A percentile compares a stretch with the other conserved stretches of the same genome.
phyloP scores from a whole-genome alignment of 2,888 invertebrate genomes.

The Meghimatium bilineatum region DNA sequence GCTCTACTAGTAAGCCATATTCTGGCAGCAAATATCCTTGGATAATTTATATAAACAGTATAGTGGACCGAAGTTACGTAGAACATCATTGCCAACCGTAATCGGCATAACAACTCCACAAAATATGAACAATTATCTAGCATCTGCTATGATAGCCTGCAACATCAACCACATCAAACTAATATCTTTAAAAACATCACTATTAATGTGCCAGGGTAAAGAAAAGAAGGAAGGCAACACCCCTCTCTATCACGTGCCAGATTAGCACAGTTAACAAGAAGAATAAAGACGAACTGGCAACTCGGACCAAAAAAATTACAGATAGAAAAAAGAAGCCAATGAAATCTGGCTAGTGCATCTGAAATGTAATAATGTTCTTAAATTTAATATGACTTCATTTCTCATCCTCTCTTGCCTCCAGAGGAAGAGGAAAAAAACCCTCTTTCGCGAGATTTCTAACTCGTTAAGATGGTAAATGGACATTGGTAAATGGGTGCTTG shows the following conservation, averaged over 20 bases:
- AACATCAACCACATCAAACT: not conserved
- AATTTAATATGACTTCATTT: conserved; percentile 14
- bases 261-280: not conserved
- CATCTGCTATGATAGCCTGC: not conserved
- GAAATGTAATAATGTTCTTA: conserved; percentile 12
- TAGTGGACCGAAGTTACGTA: no score
- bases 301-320: not conserved
- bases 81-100: no score
- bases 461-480: no score
- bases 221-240: not conserved
- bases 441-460: no score
- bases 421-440: not conserved
- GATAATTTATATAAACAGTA: no score
- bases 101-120: no score
- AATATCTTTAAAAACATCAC: not conserved
- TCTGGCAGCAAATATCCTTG: no score
- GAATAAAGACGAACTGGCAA: not conserved
- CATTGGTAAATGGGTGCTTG: no score
- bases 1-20: no score
- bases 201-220: not conserved
- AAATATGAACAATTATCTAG: no score
- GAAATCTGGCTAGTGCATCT: conserved; percentile 17
- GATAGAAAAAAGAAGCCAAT: not conserved
- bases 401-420: not conserved
- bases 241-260: not conserved